phyloP scores from a whole-genome alignment of 2,888 invertebrate species.

The Drosophila acutilabella region DNA sequence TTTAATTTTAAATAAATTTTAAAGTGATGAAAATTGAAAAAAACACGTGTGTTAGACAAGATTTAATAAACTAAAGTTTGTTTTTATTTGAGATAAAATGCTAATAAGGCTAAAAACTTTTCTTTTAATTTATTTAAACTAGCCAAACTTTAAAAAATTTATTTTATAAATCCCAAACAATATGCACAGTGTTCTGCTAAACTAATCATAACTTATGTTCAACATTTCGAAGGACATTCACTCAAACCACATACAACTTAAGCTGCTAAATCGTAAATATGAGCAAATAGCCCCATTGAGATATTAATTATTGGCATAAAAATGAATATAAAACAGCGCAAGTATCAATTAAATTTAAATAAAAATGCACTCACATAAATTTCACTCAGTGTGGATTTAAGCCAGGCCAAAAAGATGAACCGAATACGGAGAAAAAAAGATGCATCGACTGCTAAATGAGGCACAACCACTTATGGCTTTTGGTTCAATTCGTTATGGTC shows the following conservation, averaged over 20 bases:
- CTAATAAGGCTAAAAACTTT: no score
- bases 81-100: no score
- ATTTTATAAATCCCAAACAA: not conserved
- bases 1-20: no score
- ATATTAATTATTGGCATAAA: conserved; percentile 38
- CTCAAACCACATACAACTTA: not conserved
- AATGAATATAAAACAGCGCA: conserved; percentile 5
- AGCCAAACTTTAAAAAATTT: not conserved
- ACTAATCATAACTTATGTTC: conserved; percentile 28
- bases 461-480: conserved; percentile 52
- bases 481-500: conserved; percentile 19
- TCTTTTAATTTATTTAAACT: not conserved
- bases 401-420: conserved; percentile 1
- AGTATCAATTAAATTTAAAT: conserved; percentile 74
- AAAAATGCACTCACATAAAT: conserved; percentile 72
- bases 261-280: conserved; percentile 44
- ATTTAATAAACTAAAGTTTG: no score
- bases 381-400: conserved; percentile 12
- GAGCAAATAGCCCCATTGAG: conserved; percentile 27
- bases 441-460: conserved; percentile 64
- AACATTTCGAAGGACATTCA: not conserved
- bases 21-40: no score
- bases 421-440: conserved; percentile 35
- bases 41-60: no score
- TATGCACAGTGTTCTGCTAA: not conserved